Percentiles rank a stretch among this genome's conserved stretches.
These are phyloP conservation scores for Delphinapterus leucas DNA, from an alignment of 2,113 vertebrate species.

Conservation along the genomic window DNA sequence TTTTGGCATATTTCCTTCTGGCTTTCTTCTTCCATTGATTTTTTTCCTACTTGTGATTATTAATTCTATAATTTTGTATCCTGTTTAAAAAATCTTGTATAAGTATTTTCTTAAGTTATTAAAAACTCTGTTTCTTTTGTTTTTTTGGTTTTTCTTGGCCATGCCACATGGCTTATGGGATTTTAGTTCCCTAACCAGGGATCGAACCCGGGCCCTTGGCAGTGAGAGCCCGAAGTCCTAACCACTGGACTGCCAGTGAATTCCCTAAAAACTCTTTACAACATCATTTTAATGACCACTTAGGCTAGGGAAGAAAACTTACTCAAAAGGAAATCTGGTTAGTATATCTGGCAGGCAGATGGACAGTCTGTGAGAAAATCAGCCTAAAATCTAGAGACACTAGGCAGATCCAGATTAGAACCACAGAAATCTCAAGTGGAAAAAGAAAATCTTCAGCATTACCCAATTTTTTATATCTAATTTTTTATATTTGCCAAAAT, in stretches of 20 bases:
- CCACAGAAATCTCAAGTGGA: background rate
- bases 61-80: background rate
- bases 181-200: background rate
- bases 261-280: conserved; percentile 33
- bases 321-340: conserved; percentile 8
- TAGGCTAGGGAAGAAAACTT: conserved; percentile 11
- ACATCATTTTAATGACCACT: conserved; percentile 20
- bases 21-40: background rate
- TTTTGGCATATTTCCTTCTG: background rate
- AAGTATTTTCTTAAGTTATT: conserved; percentile 44
- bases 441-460: background rate
- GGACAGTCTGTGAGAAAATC: conserved; percentile 20
- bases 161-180: background rate
- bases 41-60: background rate
- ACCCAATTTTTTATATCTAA: background rate
- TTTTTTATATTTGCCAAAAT: conserved; percentile 15
- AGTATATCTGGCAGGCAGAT: background rate
- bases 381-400: background rate
- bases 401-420: background rate
- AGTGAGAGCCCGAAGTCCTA: background rate
- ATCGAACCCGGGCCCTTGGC: background rate
- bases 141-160: background rate
- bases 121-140: background rate
- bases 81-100: background rate
- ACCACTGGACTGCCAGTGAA: background rate